phyloP scores from a whole-genome alignment of 2,113 vertebrate species.

The Barbus barbus region DNA sequence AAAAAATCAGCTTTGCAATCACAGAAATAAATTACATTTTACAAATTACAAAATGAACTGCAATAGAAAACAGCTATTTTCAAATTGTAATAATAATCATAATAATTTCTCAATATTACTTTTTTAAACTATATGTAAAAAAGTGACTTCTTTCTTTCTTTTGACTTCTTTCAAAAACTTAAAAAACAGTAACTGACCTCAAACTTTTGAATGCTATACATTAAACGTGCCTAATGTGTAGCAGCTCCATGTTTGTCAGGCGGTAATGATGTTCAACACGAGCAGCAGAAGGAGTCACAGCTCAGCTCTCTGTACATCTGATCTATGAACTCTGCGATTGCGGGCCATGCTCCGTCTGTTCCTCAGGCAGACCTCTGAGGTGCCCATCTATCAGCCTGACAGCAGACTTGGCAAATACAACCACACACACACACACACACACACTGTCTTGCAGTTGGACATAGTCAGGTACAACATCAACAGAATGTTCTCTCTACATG shows the following conservation, averaged over 20 bases:
- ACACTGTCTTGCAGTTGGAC: not conserved
- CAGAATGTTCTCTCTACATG: slow-evolving; percentile 33
- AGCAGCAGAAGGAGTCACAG: not conserved
- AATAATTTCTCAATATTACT: not conserved
- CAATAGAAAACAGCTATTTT: not conserved
- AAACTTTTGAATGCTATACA: not conserved
- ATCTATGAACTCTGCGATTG: slow-evolving; percentile 7
- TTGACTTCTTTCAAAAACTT: not conserved
- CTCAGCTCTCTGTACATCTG: not conserved
- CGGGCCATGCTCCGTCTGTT: not conserved
- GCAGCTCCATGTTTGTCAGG: not conserved
- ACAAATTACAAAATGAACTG: too few relatives aligned
- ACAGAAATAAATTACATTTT: not conserved
- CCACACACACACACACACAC: not conserved
- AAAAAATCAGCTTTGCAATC: not conserved
- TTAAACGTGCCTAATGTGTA: not conserved
- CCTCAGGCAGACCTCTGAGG: slow-evolving; percentile 9
- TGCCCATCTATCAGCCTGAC: slow-evolving; percentile 41
- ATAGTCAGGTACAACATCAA: slow-evolving; percentile 24
- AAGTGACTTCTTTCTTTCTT: too few relatives aligned
- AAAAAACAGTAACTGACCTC: not conserved
- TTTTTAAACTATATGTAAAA: not conserved
- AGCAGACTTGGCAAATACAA: not conserved
- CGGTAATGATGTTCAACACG: slow-evolving; percentile 3
- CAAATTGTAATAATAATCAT: too few relatives aligned